Percentiles rank a stretch among this genome's conserved stretches.
Evolutionary conservation across 1,140 invertebrate genomes (phyloP).

Genomic region (Tribolium castaneum): DNA sequence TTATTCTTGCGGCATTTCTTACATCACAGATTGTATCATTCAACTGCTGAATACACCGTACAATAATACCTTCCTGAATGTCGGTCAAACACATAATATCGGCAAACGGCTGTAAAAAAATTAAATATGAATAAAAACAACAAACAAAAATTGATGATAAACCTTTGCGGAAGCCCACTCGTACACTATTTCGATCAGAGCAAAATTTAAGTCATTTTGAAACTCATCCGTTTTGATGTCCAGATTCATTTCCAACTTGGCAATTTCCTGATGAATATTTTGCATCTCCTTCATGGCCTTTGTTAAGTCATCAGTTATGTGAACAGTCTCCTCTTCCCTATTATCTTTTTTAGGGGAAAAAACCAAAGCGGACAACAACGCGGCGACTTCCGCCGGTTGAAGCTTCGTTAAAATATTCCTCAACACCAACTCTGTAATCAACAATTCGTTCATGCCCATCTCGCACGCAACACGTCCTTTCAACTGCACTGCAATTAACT

Average conservation of each 20-base stretch:
- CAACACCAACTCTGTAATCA: constrained; percentile 97
- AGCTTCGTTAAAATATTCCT: constrained; percentile 90
- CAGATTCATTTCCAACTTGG: constrained; percentile 65
- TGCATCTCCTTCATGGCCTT: constrained; percentile 68
- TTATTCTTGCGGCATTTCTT: constrained; percentile 90
- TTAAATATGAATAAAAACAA: constrained; percentile 7
- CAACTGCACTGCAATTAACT: constrained; percentile 72
- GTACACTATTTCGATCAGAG: constrained; percentile 92
- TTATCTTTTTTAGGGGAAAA: constrained; percentile 75
- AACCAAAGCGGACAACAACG: constrained; percentile 90
- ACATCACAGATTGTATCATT: constrained; percentile 94
- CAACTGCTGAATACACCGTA: constrained; percentile 95
- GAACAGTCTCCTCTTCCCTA: constrained; percentile 44
- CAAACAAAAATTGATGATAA: constrained; percentile 14
- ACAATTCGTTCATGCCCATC: constrained; percentile 93
- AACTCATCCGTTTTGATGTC: constrained; percentile 67
- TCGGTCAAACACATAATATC: constrained; percentile 94
- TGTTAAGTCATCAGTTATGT: constrained; percentile 49
- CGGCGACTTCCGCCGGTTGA: constrained; percentile 91
- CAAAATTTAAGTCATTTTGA: constrained; percentile 86
- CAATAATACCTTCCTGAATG: constrained; percentile 98
- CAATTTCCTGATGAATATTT: constrained; percentile 63
- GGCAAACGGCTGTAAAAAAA: constrained; percentile 80
- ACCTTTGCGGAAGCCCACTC: constrained; percentile 94
- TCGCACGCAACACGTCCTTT: constrained; percentile 96